Evolutionary conservation across 2,113 vertebrate species (phyloP), one percentile per base, ranked within the genome.

Genomic region (Glareola pratincola): DNA sequence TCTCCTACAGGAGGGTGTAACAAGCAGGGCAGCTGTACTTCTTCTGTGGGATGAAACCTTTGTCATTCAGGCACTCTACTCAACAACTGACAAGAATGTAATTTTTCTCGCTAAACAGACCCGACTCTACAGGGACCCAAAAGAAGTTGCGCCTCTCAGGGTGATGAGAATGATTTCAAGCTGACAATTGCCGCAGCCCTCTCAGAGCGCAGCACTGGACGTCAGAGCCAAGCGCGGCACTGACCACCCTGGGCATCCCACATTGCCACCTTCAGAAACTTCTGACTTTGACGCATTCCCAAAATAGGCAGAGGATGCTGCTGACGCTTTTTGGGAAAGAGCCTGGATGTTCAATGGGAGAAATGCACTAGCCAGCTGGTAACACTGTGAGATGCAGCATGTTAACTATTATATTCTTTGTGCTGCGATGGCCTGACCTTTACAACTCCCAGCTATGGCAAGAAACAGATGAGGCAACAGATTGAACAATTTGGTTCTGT

Each of bases 381-480:
- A 47, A 34, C 92, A n/a, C 95, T 9, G 95, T 0, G 22, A 96
- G 96, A 89, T 81, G 91, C 95, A 91, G 95, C 95, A 91, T 79
- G 96, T 54, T 88, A 94, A 88, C 96, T 56, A 90, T 93, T 88
- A 64, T 5, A 95, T 81, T 90, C 95, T 92, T 85, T 90, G 90
- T 90, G 89, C 91, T 86, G 94, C 81, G 11, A 81, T 47, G 60
- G 95, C 94, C 94, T 97, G 96, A 96, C 96, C 96, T 97, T 97
- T 97, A 87, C 91, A 93, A 39, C 93, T 97, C 93, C 76, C 96
- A 92, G 95, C 94, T 64, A 95, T 21, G 96, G 96, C 94, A 92
- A 96, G 94, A 96, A 95, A 96, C 96, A 97, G 96, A 87, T 96
- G 96, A 97, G 96, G 93, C 74, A 96, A 95, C 96, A 97, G 96